Base-by-base conservation (phyloP, 2,888 invertebrate species). In the Ophion ventricosus region DNA sequence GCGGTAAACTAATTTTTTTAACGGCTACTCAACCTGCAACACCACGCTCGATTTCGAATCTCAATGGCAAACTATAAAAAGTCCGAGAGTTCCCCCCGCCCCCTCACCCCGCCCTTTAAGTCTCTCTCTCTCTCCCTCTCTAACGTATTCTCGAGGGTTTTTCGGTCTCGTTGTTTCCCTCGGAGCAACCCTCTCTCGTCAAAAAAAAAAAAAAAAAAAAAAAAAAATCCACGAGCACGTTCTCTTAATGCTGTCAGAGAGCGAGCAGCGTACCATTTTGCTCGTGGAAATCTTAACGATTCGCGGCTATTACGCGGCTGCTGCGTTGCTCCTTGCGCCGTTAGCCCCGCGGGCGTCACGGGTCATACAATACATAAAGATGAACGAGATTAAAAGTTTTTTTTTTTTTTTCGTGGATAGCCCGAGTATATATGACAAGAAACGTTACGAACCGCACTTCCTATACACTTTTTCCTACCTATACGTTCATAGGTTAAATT, bases 371-470 rank as follows among this genome's bases (percentile, higher is more conserved):
- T 87, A 84, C 84, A 83, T 83, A 88, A 88, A 85, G 80, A 66
- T 72, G 70, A 26, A 75, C 76, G 77, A 88, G 89, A 90, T 89
- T 89, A 90, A 90, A 90, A 90, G 89, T 90, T 90, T 87, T 75
- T 90, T 90, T 90, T 90, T 87, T 75, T 90, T 90, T 88, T 77
- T 67, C 61, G 26, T 61, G 70, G 75, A 75, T 70, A 26, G n/a
- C 54, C 35, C 74, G 40, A 56, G 72, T 77, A n/a, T 57, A 29
- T 20, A 43, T 26, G 25, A 14, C 25, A 49, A 73, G 59, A 78
- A 57, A 56, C 29, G 23, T 64, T 29, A 35, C 25, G n/a, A n/a
- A n/a, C 25, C 26, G n/a, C 49, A 70, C 43, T 17, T 14, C 56
- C 20, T 35, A 1, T 67, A n/a, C n/a, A n/a, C n/a, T 29, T 54